Evolutionary conservation across 1,140 invertebrate genomes (phyloP), one percentile per base, ranked within the genome.

Genomic region (Hypsibius dujardini): DNA sequence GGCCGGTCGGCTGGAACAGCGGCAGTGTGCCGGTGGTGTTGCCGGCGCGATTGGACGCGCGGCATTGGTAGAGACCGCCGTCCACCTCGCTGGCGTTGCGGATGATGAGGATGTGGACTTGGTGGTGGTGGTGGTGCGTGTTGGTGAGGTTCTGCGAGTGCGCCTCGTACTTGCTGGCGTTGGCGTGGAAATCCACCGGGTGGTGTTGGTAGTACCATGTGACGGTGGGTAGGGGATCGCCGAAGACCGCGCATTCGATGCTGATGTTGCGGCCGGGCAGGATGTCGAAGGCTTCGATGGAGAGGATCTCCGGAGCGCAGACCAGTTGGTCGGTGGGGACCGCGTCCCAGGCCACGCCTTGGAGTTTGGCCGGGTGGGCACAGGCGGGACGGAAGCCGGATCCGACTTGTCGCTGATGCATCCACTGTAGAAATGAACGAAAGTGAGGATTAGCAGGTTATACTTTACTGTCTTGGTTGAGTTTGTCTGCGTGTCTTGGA

Each of bases 341-440:
- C 3, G 12, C 3, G 42, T 67, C 42, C 62, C 62, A 67, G 7
- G 12, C 3, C 3, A 12, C 3, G 62, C 42, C 42, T 7, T 45
- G 62, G 42, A 15, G 45, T 67, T 67, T 42, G 3, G 45, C 12
- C 12, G 62, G 62, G 3, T 12, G 3, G 62, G 12, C 12, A 42
- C 62, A 67, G 3, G 3, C 45, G 3, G 62, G 62, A 15, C 7
- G 12, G 62, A 67, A 67, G 7, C 62, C 62, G 42, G 12, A 15
- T 12, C 62, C 62, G 46, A 93, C 84, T 75, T 92, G 92, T 74
- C 88, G 85, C 73, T 87, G 84, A 2, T 86, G 84, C 47, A 95
- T 79, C 90, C 90, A 93, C 73, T 28, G 28, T 28, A 28, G 28
- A 28, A 28, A 28, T 28, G 28, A 28, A 28, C 28, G 28, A 28